Evolutionary conservation across 2,113 vertebrate genomes (phyloP).

Genomic region (Garra rufa): DNA sequence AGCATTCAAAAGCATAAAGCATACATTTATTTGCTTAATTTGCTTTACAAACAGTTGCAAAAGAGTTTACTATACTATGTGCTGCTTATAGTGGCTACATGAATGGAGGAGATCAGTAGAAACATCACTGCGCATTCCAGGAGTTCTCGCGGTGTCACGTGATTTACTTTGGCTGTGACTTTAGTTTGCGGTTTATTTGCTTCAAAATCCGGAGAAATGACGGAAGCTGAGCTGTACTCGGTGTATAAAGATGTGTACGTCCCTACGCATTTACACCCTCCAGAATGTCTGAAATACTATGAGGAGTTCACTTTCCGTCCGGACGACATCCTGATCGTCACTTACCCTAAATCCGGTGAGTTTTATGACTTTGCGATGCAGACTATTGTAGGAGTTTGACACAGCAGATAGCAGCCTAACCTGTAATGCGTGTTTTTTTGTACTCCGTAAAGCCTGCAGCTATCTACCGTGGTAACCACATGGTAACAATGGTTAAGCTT

Average conservation of each 20-base stretch:
- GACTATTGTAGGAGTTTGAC: too few species aligned
- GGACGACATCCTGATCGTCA: conserved; percentile 72
- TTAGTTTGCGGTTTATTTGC: neutral
- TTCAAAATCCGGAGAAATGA: conserved; percentile 55
- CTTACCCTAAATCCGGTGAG: conserved; percentile 61
- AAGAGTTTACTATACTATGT: too few species aligned
- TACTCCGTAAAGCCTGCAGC: too few species aligned
- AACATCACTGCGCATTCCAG: too few species aligned
- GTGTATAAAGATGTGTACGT: conserved; percentile 67
- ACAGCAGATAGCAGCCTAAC: too few species aligned
- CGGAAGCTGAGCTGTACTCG: conserved; percentile 68
- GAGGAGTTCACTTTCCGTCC: conserved; percentile 70
- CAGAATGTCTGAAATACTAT: conserved; percentile 64
- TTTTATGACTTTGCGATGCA: neutral
- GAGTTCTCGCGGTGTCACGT: neutral
- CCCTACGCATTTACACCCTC: conserved; percentile 42
- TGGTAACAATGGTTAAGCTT: too few species aligned
- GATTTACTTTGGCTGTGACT: neutral
- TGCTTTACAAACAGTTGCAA: neutral
- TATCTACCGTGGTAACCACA: too few species aligned
- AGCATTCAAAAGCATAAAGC: neutral
- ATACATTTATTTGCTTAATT: too few species aligned
- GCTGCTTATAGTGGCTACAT: too few species aligned
- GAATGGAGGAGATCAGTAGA: too few species aligned
- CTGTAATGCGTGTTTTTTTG: too few species aligned